These are phyloP conservation scores for Paramuricea clavata DNA, from an alignment of 92 coral and sea anemone species.

Conservation along the genomic window DNA sequence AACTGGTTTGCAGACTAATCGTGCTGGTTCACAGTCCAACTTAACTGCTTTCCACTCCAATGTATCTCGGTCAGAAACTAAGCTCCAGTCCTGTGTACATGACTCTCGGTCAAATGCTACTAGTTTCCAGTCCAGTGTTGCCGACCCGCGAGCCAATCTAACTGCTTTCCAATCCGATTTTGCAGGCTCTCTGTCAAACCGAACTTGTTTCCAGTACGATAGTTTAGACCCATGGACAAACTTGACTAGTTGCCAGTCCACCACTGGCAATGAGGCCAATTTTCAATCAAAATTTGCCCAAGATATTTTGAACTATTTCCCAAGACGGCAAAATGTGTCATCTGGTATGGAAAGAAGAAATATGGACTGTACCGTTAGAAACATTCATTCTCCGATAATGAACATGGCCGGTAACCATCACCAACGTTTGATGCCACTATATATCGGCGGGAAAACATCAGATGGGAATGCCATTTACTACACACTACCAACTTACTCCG, in stretches of 20 bases:
- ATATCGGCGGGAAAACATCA: neutral
- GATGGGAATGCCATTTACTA: neutral
- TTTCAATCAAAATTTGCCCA: neutral
- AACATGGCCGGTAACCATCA: neutral
- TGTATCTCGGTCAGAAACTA: neutral
- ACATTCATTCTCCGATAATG: neutral
- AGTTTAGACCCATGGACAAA: neutral
- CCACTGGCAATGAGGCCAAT: neutral
- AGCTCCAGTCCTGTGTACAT: neutral
- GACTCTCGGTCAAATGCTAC: neutral
- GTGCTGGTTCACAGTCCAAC: neutral
- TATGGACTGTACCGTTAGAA: neutral
- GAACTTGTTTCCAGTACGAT: neutral
- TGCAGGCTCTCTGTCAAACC: neutral
- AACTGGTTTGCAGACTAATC: neutral
- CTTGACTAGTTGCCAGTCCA: neutral
- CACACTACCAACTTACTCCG: neutral
- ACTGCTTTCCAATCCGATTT: neutral
- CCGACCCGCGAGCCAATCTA: neutral
- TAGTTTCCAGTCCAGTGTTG: neutral
- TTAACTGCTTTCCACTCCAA: neutral
- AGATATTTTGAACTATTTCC: slow-evolving; percentile 5
- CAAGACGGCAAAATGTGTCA: neutral
- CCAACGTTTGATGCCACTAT: neutral
- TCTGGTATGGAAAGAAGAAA: neutral